Evolutionary conservation across 2,888 invertebrate species (phyloP).

Genomic region (Catocala fraxini): DNA sequence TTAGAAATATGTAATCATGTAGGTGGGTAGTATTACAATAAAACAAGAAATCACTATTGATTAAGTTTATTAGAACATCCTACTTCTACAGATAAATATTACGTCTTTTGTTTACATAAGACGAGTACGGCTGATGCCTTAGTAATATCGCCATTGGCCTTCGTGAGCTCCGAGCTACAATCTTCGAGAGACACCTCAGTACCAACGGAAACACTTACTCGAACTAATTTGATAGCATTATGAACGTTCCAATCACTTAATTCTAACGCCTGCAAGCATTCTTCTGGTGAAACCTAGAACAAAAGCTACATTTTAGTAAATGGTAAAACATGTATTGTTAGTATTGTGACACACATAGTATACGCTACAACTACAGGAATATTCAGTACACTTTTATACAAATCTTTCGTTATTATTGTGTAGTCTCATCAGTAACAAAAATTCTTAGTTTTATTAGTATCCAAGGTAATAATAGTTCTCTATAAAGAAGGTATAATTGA

Average conservation of each 20-base stretch:
- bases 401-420: too few relatives aligned
- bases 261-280: conserved; percentile 93
- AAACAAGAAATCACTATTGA: not conserved
- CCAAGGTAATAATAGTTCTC: too few relatives aligned
- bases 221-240: conserved; percentile 94
- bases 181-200: conserved; percentile 57
- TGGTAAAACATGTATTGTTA: too few relatives aligned
- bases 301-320: not conserved
- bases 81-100: conserved; percentile 2
- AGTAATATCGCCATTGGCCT: conserved; percentile 89
- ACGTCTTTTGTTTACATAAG: conserved; percentile 12
- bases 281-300: conserved; percentile 89
- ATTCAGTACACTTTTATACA: too few relatives aligned
- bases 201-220: conserved; percentile 78
- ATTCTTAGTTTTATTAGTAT: too few relatives aligned
- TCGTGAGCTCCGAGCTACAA: conserved; percentile 87
- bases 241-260: conserved; percentile 96
- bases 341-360: too few relatives aligned
- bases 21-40: too few relatives aligned
- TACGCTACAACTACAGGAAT: too few relatives aligned
- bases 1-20: too few relatives aligned
- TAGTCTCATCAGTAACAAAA: too few relatives aligned
- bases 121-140: conserved; percentile 89
- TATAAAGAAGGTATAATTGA: too few relatives aligned
- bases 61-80: conserved; percentile 13